Base-by-base conservation (phyloP, 2,888 invertebrate genomes). In the Leptinotarsa haldemani region DNA sequence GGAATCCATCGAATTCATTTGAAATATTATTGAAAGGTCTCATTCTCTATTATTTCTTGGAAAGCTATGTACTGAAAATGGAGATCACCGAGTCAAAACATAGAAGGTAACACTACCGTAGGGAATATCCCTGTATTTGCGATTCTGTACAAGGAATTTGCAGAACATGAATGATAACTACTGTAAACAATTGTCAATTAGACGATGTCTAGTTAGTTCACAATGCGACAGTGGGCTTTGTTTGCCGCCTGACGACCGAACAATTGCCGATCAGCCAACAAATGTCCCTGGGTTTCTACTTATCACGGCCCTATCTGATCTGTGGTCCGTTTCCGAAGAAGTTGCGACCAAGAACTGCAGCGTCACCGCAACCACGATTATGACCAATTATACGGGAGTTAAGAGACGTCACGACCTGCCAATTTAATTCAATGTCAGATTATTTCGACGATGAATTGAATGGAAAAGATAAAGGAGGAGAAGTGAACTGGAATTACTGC, bases 121-220 rank as follows among this genome's bases (percentile, higher is more conserved):
- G 25, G 68, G 56, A 53, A 40, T 67, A 65, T 66, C 64, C 40
- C 82, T 82, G 81, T 81, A 40, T 81, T 82, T 82, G 83, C 82
- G 80, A 81, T 82, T 81, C 85, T 86, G 81, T 85, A 85, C 80
- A 84, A 86, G 85, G 86, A 85, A 86, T 86, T 86, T 86, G 86
- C 86, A 85, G 85, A 85, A 87, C 87, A 86, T 86, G 86, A 87
- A 86, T 86, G 86, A 87, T 87, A 86, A 86, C 86, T 83, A 79
- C 83, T 86, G 86, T 87, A 86, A 87, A 87, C 87, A 87, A 87
- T 87, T 86, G 86, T 87, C 86, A 87, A 87, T 87, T 87, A 87
- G 86, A 86, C 82, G 85, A 84, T 85, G 79, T 86, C 87, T 85
- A 86, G 86, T 86, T 86, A 87, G 86, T 82, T 82, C 83, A 84